phyloP scores from a whole-genome alignment of 2,113 vertebrate genomes.

The Salvator merianae region DNA sequence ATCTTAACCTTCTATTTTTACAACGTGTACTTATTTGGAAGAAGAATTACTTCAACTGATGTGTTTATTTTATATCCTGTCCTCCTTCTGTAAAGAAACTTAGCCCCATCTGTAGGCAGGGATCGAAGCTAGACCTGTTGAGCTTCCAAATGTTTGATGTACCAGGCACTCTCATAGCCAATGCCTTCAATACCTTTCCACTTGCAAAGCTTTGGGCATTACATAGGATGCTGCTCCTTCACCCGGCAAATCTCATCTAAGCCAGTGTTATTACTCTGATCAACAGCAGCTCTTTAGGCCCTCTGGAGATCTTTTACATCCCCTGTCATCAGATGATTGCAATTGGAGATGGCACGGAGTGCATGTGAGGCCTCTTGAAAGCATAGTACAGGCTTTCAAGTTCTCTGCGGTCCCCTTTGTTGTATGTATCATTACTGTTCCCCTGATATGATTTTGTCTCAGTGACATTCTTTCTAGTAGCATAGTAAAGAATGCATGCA shows the following conservation, averaged over 20 bases:
- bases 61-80: neutral
- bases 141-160: neutral
- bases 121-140: neutral
- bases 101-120: neutral
- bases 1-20: neutral
- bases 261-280: neutral
- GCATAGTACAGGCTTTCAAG: neutral
- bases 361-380: neutral
- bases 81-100: neutral
- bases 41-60: neutral
- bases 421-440: too few species aligned
- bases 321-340: neutral
- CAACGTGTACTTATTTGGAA: neutral
- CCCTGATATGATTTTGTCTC: too few species aligned
- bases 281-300: neutral
- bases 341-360: neutral
- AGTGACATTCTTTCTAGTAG: too few species aligned
- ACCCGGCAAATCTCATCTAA: neutral
- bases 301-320: neutral
- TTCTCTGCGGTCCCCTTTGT: neutral
- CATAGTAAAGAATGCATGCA: too few species aligned
- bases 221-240: neutral
- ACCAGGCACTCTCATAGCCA: neutral
- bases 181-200: neutral
- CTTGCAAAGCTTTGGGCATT: neutral